A percentile compares a stretch with the other conserved stretches of the same genome.
Evolutionary conservation across 1,140 invertebrate genomes (phyloP).

Genomic region (Drosophila tropicalis): DNA sequence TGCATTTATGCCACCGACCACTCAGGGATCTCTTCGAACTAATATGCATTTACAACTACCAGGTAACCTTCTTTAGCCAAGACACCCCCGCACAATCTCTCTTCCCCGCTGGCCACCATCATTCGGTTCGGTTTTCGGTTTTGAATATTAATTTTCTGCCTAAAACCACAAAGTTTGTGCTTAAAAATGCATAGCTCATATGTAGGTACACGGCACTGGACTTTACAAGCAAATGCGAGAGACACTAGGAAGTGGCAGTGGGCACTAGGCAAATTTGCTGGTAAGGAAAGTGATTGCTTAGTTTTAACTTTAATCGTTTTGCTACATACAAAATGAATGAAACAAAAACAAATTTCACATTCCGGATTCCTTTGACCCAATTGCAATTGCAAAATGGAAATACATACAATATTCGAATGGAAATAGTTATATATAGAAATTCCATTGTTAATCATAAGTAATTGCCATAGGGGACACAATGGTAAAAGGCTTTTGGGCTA

Average conservation of each 20-base stretch:
- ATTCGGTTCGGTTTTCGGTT: conserved; percentile 1
- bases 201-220: conserved; percentile 1
- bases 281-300: conserved; percentile 18
- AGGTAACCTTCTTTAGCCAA: background rate
- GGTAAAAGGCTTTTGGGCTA: background rate
- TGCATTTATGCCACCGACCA: conserved; percentile 59
- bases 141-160: conserved; percentile 46
- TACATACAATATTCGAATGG: conserved; percentile 1
- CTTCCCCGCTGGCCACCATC: background rate
- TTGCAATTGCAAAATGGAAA: conserved; percentile 3
- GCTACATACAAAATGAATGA: conserved; percentile 50
- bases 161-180: conserved; percentile 12
- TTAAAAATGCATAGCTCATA: conserved; percentile 60
- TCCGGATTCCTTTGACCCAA: conserved; percentile 20
- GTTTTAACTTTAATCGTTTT: conserved; percentile 49
- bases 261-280: no score
- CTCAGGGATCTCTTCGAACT: conserved; percentile 27
- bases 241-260: no score
- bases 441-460: conserved; percentile 11
- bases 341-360: background rate
- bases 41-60: conserved; percentile 17
- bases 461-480: conserved; percentile 4
- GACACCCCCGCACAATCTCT: background rate
- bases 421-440: conserved; percentile 5
- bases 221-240: no score